Conservation (phyloP, 53 echinoderm and acorn worm species). For the Paelopatides confundens region DNA sequence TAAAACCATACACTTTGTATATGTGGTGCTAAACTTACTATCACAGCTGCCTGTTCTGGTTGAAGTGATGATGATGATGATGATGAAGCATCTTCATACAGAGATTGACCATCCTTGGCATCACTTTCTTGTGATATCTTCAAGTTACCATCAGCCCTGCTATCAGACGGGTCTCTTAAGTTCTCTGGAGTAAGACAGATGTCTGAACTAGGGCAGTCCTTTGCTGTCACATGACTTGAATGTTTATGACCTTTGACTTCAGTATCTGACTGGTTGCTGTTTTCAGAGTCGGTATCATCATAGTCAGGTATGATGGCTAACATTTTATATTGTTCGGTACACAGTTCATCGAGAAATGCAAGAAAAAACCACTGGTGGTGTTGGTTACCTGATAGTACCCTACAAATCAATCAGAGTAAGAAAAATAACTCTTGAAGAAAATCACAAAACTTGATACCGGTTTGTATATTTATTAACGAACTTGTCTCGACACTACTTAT, state of each 20-base stretch:
- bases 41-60: neutral
- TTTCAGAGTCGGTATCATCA: neutral
- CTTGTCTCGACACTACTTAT: no score
- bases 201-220: neutral
- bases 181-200: neutral
- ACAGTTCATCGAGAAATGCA: no score
- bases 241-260: neutral
- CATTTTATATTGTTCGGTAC: neutral
- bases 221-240: neutral
- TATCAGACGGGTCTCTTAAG: neutral
- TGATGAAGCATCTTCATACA: no score
- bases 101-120: neutral
- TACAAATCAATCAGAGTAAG: no score
- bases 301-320: conserved; percentile 25
- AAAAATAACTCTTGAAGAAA: no score
- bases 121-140: neutral
- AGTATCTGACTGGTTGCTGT: neutral
- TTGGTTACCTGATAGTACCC: no score
- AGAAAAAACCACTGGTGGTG: no score
- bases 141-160: neutral
- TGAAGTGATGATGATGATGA: neutral
- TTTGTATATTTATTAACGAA: no score
- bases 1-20: no score
- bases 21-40: neutral
- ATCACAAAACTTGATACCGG: no score